A percentile compares a stretch with the other conserved stretches of the same genome.
Conservation (phyloP, 2,797 vertebrate species). For the Amphiprion clarkii region DNA sequence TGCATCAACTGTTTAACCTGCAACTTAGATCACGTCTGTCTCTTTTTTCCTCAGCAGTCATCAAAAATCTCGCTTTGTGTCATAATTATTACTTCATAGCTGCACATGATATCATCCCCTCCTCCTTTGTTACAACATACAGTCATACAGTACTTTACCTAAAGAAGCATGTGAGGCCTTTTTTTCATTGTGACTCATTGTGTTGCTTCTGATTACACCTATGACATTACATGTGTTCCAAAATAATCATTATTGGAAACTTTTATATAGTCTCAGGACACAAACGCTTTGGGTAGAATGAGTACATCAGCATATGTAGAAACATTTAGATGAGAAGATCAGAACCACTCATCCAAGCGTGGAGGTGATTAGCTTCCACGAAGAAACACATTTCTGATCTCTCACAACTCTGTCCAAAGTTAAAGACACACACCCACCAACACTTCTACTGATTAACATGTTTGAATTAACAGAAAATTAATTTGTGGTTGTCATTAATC, state of each 20-base stretch:
- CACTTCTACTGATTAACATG: no score
- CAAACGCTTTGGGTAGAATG: not conserved
- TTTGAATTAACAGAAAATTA: no score
- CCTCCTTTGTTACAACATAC: not conserved
- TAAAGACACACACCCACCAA: no score
- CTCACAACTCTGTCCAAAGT: no score
- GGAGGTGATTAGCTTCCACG: not conserved
- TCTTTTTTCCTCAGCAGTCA: constrained; percentile 38
- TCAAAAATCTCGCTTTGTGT: constrained; percentile 15
- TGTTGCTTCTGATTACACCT: not conserved
- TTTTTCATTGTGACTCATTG: not conserved
- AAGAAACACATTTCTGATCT: no score
- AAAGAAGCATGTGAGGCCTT: not conserved
- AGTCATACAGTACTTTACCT: not conserved
- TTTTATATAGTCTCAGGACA: not conserved
- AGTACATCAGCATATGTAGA: not conserved
- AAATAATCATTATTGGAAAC: not conserved
- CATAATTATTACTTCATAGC: constrained; percentile 17
- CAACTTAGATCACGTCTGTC: constrained; percentile 45
- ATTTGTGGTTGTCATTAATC: no score
- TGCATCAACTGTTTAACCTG: constrained; percentile 59
- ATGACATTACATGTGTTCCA: constrained; percentile 11
- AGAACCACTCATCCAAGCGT: not conserved
- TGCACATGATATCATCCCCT: not conserved
- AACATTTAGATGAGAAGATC: not conserved